These are phyloP conservation scores for Fukomys damarensis DNA, from an alignment of 2,113 vertebrate genomes.

Conservation along the genomic window DNA sequence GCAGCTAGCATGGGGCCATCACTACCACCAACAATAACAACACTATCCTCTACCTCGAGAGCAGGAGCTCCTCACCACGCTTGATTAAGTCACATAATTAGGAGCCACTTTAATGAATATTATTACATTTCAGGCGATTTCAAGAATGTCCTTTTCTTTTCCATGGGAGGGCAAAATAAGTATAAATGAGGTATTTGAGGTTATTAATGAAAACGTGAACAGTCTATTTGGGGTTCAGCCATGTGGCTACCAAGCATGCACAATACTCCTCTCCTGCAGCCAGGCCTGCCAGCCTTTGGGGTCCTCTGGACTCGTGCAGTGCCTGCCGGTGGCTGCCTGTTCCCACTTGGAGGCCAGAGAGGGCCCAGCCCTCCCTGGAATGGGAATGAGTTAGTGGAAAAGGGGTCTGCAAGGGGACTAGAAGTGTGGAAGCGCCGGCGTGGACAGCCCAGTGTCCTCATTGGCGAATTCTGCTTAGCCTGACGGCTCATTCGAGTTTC, in stretches of 20 bases:
- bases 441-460: rapidly evolving
- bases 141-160: conserved; percentile 50
- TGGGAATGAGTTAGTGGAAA: not conserved
- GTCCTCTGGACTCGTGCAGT: rapidly evolving
- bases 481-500: conserved; percentile 52
- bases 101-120: conserved; percentile 54
- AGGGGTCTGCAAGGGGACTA: not conserved
- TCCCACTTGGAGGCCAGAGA: not conserved
- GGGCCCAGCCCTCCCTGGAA: not conserved
- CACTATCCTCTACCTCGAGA: not conserved
- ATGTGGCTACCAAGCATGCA: rapidly evolving
- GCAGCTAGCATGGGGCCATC: not conserved
- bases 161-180: not conserved
- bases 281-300: not conserved
- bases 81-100: conserved; percentile 53
- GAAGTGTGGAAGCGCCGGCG: rapidly evolving
- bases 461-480: not conserved
- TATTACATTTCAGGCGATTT: conserved; percentile 45
- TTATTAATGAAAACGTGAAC: not conserved
- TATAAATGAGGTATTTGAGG: not conserved
- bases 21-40: not conserved
- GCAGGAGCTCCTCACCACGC: not conserved
- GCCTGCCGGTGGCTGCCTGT: rapidly evolving
- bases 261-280: rapidly evolving
- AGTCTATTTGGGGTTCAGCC: not conserved